phyloP scores from a whole-genome alignment of 23 tunicate genomes.

The Aplidium turbinatum region DNA sequence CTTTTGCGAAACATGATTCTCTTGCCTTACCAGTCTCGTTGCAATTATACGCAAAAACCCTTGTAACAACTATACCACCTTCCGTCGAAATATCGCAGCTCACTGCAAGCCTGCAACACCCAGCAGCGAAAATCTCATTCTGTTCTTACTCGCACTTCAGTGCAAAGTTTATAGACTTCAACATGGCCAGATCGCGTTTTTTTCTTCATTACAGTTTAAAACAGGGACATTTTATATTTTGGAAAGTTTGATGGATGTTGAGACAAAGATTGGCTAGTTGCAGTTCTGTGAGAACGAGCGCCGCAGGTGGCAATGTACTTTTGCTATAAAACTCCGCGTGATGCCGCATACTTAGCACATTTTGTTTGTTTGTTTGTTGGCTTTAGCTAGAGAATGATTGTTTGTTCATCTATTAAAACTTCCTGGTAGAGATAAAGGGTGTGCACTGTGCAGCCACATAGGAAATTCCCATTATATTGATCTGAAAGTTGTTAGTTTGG shows the following conservation, averaged over 20 bases:
- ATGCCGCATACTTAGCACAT: no score
- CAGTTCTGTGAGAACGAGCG: no score
- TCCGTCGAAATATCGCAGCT: conserved; percentile 4
- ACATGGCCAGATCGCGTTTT: conserved; percentile 11
- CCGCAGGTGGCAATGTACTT: conserved; percentile 29
- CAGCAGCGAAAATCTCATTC: not conserved
- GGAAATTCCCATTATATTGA: no score
- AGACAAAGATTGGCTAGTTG: no score
- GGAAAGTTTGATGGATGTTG: not conserved
- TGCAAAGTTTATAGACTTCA: conserved; percentile 46
- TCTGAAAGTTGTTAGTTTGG: no score
- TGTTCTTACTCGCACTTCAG: conserved; percentile 29
- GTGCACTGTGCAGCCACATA: no score
- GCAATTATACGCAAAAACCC: not conserved
- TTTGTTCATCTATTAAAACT: no score
- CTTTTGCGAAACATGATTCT: conserved; percentile 13
- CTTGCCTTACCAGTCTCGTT: conserved; percentile 1
- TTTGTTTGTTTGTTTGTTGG: no score
- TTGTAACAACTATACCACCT: not conserved
- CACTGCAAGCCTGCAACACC: conserved; percentile 16
- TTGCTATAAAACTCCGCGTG: conserved; percentile 4
- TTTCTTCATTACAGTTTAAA: not conserved
- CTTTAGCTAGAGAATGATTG: no score
- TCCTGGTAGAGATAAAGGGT: no score
- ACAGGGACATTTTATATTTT: not conserved